Conservation (phyloP, 2,113 vertebrate genomes). For the Melozone crissalis region DNA sequence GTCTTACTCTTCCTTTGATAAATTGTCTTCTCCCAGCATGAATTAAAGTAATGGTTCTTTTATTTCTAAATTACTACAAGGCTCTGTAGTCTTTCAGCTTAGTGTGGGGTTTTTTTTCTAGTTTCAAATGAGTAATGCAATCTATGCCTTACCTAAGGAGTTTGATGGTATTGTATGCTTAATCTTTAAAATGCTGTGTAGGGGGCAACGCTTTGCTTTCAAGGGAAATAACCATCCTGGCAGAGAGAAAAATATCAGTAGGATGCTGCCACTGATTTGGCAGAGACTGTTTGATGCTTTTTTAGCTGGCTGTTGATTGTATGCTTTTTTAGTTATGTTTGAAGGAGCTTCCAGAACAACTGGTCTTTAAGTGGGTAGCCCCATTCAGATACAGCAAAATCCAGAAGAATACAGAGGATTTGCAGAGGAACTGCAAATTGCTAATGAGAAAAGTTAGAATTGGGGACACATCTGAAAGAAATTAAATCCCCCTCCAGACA, state of each 20-base stretch:
- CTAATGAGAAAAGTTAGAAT: background rate
- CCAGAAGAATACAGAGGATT: background rate
- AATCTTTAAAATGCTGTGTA: background rate
- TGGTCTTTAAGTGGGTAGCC: background rate
- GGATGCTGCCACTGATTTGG: background rate
- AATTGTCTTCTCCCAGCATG: slow-evolving; percentile 14
- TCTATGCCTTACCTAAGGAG: background rate
- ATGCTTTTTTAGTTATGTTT: background rate
- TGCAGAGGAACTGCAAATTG: background rate
- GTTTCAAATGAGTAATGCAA: background rate
- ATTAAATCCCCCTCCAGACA: background rate
- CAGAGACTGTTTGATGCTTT: background rate
- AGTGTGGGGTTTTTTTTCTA: background rate
- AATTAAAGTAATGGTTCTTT: slow-evolving; percentile 13
- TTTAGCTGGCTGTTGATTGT: background rate
- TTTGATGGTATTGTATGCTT: background rate
- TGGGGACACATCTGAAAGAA: background rate
- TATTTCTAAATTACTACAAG: slow-evolving; percentile 1
- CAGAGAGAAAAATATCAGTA: background rate
- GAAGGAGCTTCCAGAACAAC: background rate
- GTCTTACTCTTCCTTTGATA: background rate
- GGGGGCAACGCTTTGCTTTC: background rate
- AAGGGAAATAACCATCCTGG: background rate
- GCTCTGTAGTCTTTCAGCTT: background rate
- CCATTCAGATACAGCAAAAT: background rate